phyloP scores from a whole-genome alignment of 2,797 vertebrate species.

The Megaceryle alcyon region DNA sequence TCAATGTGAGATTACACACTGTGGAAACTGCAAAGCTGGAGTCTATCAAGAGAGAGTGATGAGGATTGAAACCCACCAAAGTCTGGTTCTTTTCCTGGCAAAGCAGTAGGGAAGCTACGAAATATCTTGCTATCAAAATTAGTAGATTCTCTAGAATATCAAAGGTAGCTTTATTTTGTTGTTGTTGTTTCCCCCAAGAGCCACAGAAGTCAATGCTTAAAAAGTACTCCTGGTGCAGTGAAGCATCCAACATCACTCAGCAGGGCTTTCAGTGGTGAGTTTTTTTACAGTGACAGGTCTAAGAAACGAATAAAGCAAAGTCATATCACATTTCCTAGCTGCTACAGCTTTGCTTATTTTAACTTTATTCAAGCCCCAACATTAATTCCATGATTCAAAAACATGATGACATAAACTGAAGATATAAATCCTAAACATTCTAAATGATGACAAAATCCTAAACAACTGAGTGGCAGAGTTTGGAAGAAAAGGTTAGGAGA shows the following conservation, averaged over 20 bases:
- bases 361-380: background rate
- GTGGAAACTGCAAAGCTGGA: background rate
- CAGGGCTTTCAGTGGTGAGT: background rate
- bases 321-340: background rate
- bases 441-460: background rate
- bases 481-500: background rate
- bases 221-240: background rate
- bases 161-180: background rate
- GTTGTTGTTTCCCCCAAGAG: background rate
- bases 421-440: background rate
- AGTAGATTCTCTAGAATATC: slow-evolving; percentile 18
- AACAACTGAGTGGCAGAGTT: background rate
- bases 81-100: slow-evolving; percentile 16
- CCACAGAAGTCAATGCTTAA: slow-evolving; percentile 4
- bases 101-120: background rate
- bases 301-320: slow-evolving; percentile 11
- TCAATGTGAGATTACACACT: background rate
- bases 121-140: background rate
- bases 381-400: background rate
- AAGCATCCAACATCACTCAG: background rate
- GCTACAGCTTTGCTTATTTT: background rate
- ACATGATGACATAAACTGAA: background rate
- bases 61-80: background rate
- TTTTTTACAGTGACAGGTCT: background rate
- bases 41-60: background rate